Percentiles rank a stretch among this genome's conserved stretches.
Conservation (phyloP, 2,888 invertebrate genomes). For the Deilephila elpenor region DNA sequence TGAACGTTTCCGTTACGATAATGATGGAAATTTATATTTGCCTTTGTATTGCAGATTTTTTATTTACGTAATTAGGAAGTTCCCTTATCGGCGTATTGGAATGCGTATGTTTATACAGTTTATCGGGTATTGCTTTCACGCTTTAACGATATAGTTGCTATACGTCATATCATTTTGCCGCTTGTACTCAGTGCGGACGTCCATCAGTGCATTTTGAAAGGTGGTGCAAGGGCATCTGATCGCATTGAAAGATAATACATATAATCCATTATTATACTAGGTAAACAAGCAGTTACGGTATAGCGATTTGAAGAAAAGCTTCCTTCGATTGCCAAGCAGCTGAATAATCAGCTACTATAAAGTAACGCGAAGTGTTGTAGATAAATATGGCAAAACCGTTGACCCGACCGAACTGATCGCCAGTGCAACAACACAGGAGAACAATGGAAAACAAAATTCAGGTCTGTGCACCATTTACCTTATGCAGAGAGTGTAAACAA, state of each 20-base stretch:
- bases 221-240: conserved; percentile 47
- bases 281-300: conserved; percentile 47
- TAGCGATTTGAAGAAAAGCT: conserved; percentile 59
- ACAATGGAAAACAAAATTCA: conserved; percentile 56
- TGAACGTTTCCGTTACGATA: conserved; percentile 38
- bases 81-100: conserved; percentile 47
- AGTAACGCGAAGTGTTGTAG: conserved; percentile 52
- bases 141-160: conserved; percentile 31
- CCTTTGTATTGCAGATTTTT: conserved; percentile 36
- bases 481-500: conserved; percentile 36
- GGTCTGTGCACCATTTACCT: conserved; percentile 40
- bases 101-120: conserved; percentile 50
- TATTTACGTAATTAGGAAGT: conserved; percentile 42
- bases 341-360: too few species aligned
- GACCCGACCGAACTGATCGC: conserved; percentile 49
- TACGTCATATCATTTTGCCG: background rate
- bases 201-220: conserved; percentile 45
- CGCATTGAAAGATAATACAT: conserved; percentile 43
- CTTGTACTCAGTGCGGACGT: background rate
- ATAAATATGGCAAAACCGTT: conserved; percentile 65
- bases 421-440: conserved; percentile 57
- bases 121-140: conserved; percentile 47
- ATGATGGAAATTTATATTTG: conserved; percentile 31
- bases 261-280: conserved; percentile 46
- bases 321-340: conserved; percentile 60